A percentile compares a stretch with the other conserved stretches of the same genome.
Conservation (phyloP, 2,888 invertebrate genomes). For the Sylvicola fuscatus region DNA sequence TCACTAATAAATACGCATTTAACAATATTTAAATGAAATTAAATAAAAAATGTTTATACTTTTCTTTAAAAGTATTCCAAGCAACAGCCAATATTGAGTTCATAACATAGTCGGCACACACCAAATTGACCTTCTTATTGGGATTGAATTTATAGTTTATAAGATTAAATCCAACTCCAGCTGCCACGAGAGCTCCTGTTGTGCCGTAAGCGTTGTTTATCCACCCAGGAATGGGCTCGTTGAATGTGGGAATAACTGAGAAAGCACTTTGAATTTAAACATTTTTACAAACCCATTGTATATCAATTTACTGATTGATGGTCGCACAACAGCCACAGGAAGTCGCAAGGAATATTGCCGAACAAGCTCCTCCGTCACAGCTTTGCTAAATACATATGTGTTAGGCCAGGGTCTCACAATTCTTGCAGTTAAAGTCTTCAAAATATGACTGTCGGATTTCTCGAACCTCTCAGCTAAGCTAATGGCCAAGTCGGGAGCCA, state of each 20-base stretch:
- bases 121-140: conserved; percentile 6
- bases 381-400: conserved; percentile 13
- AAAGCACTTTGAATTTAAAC: not conserved
- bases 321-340: conserved; percentile 11
- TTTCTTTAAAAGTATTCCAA: conserved; percentile 10
- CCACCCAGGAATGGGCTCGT: conserved; percentile 13
- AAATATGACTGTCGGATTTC: not conserved
- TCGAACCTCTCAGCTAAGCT: conserved; percentile 9
- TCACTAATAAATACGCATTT: no score
- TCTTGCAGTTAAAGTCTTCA: conserved; percentile 9
- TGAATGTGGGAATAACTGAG: conserved; percentile 11
- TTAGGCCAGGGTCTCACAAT: conserved; percentile 13
- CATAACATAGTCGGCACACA: conserved; percentile 14
- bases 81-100: conserved; percentile 12
- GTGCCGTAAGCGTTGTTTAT: conserved; percentile 5
- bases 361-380: conserved; percentile 13
- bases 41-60: not conserved
- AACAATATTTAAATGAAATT: no score
- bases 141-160: conserved; percentile 6
- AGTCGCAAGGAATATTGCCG: conserved; percentile 8
- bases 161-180: conserved; percentile 11
- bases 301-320: conserved; percentile 9
- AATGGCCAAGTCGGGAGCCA: conserved; percentile 12
- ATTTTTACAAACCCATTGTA: not conserved
- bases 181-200: conserved; percentile 10